Evolutionary conservation across 1,140 invertebrate species (phyloP).

Genomic region (Leptonema lineaticorne): DNA sequence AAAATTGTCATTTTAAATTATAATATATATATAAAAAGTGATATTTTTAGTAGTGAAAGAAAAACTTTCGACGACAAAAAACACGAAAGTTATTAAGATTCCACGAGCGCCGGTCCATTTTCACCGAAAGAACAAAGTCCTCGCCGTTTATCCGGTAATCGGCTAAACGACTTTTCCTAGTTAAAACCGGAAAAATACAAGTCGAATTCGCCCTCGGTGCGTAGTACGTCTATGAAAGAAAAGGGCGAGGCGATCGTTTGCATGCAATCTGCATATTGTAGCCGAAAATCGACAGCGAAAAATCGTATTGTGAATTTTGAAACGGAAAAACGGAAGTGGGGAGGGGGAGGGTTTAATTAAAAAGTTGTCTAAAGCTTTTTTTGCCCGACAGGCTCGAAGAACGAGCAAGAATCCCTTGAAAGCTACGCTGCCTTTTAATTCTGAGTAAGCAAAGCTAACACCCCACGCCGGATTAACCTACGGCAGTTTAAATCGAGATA

Average conservation of each 20-base stretch:
- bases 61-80: too few species aligned
- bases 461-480: too few species aligned
- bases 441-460: too few species aligned
- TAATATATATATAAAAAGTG: too few species aligned
- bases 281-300: background rate
- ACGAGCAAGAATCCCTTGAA: background rate
- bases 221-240: too few species aligned
- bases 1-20: too few species aligned
- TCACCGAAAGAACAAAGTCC: background rate
- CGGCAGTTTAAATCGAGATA: too few species aligned
- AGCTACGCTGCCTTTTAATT: background rate
- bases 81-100: constrained; percentile 8
- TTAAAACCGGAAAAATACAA: background rate
- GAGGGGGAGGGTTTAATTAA: constrained; percentile 23
- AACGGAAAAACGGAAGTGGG: too few species aligned
- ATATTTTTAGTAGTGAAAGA: too few species aligned
- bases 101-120: background rate
- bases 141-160: background rate
- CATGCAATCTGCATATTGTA: constrained; percentile 7
- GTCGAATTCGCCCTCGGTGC: background rate
- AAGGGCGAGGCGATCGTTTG: background rate
- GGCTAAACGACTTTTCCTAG: background rate
- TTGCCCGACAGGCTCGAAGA: background rate
- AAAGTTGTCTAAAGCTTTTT: constrained; percentile 17
- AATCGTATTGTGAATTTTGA: background rate